Base-by-base conservation (phyloP, 64 coral and sea anemone genomes). In the Porites lutea region DNA sequence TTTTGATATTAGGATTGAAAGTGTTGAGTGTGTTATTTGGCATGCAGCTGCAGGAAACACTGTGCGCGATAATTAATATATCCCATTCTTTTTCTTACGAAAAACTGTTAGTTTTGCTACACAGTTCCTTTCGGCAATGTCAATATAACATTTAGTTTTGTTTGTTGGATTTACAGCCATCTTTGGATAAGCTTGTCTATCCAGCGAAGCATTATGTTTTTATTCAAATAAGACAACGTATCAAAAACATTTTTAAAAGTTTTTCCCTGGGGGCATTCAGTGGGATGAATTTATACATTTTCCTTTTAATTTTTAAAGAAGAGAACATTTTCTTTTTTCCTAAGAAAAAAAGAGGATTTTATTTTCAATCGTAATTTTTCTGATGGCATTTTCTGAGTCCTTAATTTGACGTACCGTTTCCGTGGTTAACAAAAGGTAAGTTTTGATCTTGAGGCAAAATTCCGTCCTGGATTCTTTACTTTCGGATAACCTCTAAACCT, bases 151-250 rank as follows among this genome's bases (percentile, higher is more conserved):
- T 80, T 43, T 78, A 78, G 3, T 80, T 80, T 59, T 61, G 22
- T 60, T 80, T 59, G 23, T 61, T 80, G 20, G 55, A 43, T 59
- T 44, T 14, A 22, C 78, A 60, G 61, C 44, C 21, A 21, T 15
- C 12, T 60, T 59, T 79, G 4, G 5, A 43, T 59, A 18, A 50
- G 18, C 11, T 27, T 76, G 73, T 76, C 48, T 48, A 15, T 76
- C 48, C 19, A 76, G 51, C 14, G 49, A 15, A 8, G 48, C 27
- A 15, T 76, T 48, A 50, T 7, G 73, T 48, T 16, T 76, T 60
- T 60, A 80, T 80, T 80, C 57, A 80, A 80, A 80, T 80, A 52
- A 80, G 19, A 8, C 53, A 60, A 80, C 9, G 11, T 80, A 18
- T 59, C 52, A 80, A 80, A 80, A 80, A 53, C 59, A 60, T 6